Evolutionary conservation across 2,797 vertebrate genomes (phyloP).

Genomic region (Pelodytes ibericus): DNA sequence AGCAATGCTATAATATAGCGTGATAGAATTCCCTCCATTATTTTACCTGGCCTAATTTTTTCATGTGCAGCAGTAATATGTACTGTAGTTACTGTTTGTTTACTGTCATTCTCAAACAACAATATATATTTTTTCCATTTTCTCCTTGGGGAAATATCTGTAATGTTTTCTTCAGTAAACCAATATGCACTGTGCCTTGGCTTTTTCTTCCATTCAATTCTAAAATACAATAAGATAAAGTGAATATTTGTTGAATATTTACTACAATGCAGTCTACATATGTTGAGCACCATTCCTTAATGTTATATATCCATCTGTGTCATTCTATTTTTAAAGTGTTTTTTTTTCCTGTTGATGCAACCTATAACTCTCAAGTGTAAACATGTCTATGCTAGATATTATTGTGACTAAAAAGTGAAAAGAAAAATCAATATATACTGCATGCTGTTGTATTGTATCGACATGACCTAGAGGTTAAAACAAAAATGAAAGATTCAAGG

Average conservation of each 20-base stretch:
- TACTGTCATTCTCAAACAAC: too few species aligned
- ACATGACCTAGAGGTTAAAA: too few species aligned
- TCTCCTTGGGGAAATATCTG: too few species aligned
- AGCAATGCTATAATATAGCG: too few species aligned
- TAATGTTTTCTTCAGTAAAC: too few species aligned
- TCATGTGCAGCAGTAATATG: too few species aligned
- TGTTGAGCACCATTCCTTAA: background rate
- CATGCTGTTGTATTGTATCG: background rate
- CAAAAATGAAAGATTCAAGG: background rate
- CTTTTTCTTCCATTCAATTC: background rate
- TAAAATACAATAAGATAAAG: background rate
- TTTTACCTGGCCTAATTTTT: too few species aligned
- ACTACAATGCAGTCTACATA: background rate
- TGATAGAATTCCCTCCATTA: too few species aligned
- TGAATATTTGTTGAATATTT: background rate
- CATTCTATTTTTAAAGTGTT: background rate
- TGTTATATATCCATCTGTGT: background rate
- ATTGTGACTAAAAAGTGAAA: background rate
- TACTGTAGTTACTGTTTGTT: too few species aligned
- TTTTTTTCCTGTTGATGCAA: background rate
- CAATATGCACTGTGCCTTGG: background rate
- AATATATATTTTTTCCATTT: too few species aligned
- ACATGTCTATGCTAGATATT: background rate
- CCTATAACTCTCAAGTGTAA: background rate
- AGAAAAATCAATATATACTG: background rate